phyloP scores from a whole-genome alignment of 1,140 invertebrate genomes.

The Dinothrombium tinctorium region DNA sequence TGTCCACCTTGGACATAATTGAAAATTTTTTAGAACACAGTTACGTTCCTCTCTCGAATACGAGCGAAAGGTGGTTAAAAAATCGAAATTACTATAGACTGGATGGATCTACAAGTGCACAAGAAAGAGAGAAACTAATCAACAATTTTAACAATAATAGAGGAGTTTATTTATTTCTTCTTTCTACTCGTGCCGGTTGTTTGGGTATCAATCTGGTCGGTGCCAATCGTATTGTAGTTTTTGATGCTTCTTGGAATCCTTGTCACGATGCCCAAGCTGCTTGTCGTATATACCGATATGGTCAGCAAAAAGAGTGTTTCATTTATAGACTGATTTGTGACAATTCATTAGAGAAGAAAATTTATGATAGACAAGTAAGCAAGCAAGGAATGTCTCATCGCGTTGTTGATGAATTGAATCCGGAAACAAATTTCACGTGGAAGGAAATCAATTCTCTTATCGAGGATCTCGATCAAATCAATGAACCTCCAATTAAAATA shows the following conservation, averaged over 20 bases:
- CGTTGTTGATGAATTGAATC: conserved; percentile 91
- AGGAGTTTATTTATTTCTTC: conserved; percentile 80
- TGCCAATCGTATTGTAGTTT: conserved; percentile 86
- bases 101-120: conserved; percentile 78
- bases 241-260: conserved; percentile 99
- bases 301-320: conserved; percentile 76
- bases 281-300: conserved; percentile 88
- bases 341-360: conserved; percentile 87
- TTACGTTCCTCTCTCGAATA: conserved; percentile 37
- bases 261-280: conserved; percentile 92
- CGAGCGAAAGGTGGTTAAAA: conserved; percentile 42
- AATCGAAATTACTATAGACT: conserved; percentile 75
- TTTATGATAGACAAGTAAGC: conserved; percentile 91
- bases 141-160: conserved; percentile 85
- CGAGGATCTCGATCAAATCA: conserved; percentile 54
- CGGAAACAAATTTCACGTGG: conserved; percentile 75
- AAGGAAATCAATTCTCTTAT: conserved; percentile 85
- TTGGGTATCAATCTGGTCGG: conserved; percentile 86
- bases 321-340: conserved; percentile 91
- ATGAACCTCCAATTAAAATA: conserved; percentile 39
- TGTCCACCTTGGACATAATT: conserved; percentile 86
- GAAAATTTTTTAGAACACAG: conserved; percentile 72
- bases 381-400: conserved; percentile 58
- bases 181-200: conserved; percentile 64
- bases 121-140: conserved; percentile 84